A percentile compares a stretch with the other conserved stretches of the same genome.
These are phyloP conservation scores for Sander lucioperca DNA, from an alignment of 2,113 vertebrate species.

Conservation along the genomic window DNA sequence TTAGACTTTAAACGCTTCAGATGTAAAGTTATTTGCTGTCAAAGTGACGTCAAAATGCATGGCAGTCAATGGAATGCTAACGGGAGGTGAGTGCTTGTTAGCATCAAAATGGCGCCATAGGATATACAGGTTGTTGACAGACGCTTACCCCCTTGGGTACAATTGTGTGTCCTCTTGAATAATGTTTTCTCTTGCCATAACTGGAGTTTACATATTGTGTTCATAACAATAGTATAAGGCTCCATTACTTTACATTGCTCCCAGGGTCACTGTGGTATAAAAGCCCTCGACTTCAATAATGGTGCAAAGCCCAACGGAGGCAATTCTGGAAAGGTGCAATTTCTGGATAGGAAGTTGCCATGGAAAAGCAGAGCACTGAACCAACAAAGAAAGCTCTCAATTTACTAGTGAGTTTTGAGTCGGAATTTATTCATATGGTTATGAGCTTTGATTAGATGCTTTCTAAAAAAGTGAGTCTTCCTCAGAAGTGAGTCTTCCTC, in stretches of 20 bases:
- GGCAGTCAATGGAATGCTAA: no score
- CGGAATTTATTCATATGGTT: neutral
- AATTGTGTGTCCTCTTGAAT: neutral
- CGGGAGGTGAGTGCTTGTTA: no score
- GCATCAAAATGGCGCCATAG: no score
- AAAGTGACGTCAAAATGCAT: no score
- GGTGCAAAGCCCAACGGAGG: conserved; percentile 10
- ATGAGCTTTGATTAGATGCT: conserved; percentile 7
- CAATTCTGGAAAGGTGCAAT: no score
- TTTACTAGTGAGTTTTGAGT: neutral
- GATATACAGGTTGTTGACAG: no score
- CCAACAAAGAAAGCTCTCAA: neutral
- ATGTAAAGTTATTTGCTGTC: no score
- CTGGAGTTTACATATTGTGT: conserved; percentile 18
- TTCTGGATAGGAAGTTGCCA: conserved; percentile 3
- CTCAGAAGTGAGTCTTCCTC: no score
- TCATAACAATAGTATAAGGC: conserved; percentile 1
- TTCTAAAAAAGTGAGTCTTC: no score
- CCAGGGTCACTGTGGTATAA: conserved; percentile 19
- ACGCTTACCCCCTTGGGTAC: neutral
- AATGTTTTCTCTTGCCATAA: neutral
- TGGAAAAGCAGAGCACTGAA: conserved; percentile 20
- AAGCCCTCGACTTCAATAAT: neutral
- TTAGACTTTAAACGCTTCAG: no score
- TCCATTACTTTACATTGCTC: conserved; percentile 3